Conservation (phyloP, 30 jellyfish, hydroid and myxozoan species). For the Aurelia aurita complex sp. Pacific region DNA sequence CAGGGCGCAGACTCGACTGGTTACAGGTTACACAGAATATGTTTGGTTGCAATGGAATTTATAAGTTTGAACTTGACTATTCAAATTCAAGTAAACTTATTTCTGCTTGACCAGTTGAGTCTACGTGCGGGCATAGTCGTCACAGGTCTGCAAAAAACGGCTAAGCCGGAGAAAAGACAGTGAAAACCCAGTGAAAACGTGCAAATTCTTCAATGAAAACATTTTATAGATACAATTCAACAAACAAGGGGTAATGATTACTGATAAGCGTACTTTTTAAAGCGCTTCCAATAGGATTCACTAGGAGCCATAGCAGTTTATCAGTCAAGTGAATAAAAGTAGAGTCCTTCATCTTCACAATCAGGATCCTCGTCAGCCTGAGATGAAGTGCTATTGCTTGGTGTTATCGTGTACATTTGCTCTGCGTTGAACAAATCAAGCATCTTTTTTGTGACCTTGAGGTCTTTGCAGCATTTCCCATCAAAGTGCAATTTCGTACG, state of each 20-base stretch:
- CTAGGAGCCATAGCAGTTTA: constrained; percentile 14
- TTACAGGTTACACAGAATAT: constrained; percentile 11
- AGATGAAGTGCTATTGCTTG: constrained; percentile 1
- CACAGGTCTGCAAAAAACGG: no score
- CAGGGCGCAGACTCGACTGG: constrained; percentile 22
- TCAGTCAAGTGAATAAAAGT: constrained; percentile 1
- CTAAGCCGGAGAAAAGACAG: no score
- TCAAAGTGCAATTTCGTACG: constrained; percentile 30
- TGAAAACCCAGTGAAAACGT: no score
- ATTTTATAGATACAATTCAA: constrained; percentile 7
- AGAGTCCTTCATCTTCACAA: constrained; percentile 16
- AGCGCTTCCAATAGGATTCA: constrained; percentile 10
- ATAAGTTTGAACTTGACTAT: constrained; percentile 3
- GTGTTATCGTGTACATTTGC: constrained; percentile 17
- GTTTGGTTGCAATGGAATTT: constrained; percentile 14
- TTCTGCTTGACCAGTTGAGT: not conserved
- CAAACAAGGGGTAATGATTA: constrained; percentile 1
- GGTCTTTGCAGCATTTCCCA: constrained; percentile 65
- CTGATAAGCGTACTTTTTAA: not conserved
- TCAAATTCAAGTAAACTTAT: not conserved
- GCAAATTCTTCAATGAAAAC: constrained; percentile 10
- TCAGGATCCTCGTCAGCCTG: constrained; percentile 15
- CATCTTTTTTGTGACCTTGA: constrained; percentile 39
- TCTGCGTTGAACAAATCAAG: constrained; percentile 16
- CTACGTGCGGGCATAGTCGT: no score